phyloP scores from a whole-genome alignment of 1,140 invertebrate genomes.

The Trichoplusia ni region DNA sequence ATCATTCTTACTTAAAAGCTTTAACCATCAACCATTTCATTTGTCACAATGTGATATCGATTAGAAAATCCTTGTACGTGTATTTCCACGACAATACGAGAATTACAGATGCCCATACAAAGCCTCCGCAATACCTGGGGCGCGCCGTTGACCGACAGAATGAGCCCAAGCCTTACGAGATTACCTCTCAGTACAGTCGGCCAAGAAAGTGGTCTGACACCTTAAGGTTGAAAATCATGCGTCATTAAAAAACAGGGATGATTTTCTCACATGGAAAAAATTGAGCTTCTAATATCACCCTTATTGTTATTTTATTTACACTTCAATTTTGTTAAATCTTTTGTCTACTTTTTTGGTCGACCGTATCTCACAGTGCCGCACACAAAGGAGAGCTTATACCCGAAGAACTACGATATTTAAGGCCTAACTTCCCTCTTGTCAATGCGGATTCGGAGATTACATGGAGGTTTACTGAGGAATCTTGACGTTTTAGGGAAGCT shows the following conservation, averaged over 20 bases:
- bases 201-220: no score
- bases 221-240: no score
- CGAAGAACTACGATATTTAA: conserved; percentile 53
- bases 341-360: no score
- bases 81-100: conserved; percentile 55
- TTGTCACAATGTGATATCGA: conserved; percentile 3
- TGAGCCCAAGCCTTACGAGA: conserved; percentile 61
- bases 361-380: no score
- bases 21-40: not conserved
- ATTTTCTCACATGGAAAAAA: no score
- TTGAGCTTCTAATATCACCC: no score
- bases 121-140: conserved; percentile 43
- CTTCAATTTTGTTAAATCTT: no score
- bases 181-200: no score
- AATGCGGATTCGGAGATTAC: conserved; percentile 29
- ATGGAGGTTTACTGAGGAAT: conserved; percentile 27
- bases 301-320: no score
- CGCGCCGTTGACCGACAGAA: conserved; percentile 52
- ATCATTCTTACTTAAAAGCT: no score
- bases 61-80: conserved; percentile 7
- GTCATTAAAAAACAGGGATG: no score
- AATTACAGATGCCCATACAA: conserved; percentile 76
- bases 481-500: not conserved
- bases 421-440: conserved; percentile 53
- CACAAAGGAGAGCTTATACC: conserved; percentile 70